Evolutionary conservation across 2,113 vertebrate genomes (phyloP), one percentile per base, ranked within the genome.

Genomic region (Rostratula benghalensis): DNA sequence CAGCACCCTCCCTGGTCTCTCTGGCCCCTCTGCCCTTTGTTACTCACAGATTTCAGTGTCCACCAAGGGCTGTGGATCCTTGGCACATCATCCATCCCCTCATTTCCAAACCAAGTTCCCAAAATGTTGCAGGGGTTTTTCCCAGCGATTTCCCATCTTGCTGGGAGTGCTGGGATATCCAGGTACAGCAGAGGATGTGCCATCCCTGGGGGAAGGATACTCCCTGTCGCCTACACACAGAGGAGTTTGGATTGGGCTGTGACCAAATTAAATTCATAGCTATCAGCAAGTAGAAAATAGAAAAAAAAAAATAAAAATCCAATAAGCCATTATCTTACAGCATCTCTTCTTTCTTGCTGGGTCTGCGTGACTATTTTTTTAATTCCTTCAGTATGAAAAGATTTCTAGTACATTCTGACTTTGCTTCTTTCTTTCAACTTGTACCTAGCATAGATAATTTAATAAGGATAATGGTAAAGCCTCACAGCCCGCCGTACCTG

Each of bases 181-280:
- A 6, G 1, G 45, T 73, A 21, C 10, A 31, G 31, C 46, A 63
- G n/a, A 51, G 41, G 24, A 5, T 27, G 4, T 27, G 12, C 41
- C 35, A 46, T 53, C 45, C 16, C 21, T 78, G 13, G 50, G 61
- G 21, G 22, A 59, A 68, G 43, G 70, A 43, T 23, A 6, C 15
- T 35, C 13, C 59, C 10, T 57, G 18, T 69, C 0, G 0, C 24
- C 30, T 67, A 7, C 25, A 16, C 5, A 10, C 51, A 37, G 43
- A 45, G 11, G 13, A 5, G 2, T 39, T 88, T 75, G 80, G 43
- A 68, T 56, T 21, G 87, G 24, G 1, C 45, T 70, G 23, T 50
- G 64, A 51, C 46, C 63, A 43, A 83, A 43, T 48, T 21, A 65
- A 77, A 86, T 85, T 80, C 54, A 53, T 27, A 77, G 45, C 30